Evolutionary conservation across 2,888 invertebrate species (phyloP).

Genomic region (Hirtodrosophila cameraria): DNA sequence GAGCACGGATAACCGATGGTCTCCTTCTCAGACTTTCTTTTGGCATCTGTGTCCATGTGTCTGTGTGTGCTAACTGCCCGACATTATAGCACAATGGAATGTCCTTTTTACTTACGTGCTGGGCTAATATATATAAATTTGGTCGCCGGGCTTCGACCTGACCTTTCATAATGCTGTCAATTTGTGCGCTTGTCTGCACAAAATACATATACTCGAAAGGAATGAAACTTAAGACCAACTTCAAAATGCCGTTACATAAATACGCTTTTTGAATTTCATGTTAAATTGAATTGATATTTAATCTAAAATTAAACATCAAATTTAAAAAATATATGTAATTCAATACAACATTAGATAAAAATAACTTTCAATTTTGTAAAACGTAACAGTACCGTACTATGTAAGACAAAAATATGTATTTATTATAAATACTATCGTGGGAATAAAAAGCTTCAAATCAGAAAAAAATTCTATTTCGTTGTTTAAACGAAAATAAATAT

Average conservation of each 20-base stretch:
- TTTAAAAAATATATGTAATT: neutral
- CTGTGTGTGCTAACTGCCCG: slow-evolving; percentile 72
- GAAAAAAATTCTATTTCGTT: no score
- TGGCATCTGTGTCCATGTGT: slow-evolving; percentile 30
- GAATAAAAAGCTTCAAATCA: no score
- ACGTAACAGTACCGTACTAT: no score
- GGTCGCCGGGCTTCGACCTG: slow-evolving; percentile 63
- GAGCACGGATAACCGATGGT: slow-evolving; percentile 62
- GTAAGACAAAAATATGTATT: neutral
- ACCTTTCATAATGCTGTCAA: slow-evolving; percentile 79
- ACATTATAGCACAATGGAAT: slow-evolving; percentile 76
- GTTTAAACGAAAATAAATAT: no score
- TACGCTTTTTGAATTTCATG: no score
- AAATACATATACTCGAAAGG: slow-evolving; percentile 24
- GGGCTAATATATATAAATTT: slow-evolving; percentile 75
- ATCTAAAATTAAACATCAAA: neutral
- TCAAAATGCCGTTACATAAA: slow-evolving; percentile 2
- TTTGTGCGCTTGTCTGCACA: slow-evolving; percentile 76
- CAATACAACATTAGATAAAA: neutral
- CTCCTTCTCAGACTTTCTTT: slow-evolving; percentile 28
- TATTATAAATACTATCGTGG: no score
- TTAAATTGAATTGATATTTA: neutral
- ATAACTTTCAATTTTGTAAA: no score
- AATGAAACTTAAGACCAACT: slow-evolving; percentile 9
- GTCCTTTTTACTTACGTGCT: slow-evolving; percentile 75